phyloP scores from a whole-genome alignment of 2,113 vertebrate species.

The Pandion haliaetus region DNA sequence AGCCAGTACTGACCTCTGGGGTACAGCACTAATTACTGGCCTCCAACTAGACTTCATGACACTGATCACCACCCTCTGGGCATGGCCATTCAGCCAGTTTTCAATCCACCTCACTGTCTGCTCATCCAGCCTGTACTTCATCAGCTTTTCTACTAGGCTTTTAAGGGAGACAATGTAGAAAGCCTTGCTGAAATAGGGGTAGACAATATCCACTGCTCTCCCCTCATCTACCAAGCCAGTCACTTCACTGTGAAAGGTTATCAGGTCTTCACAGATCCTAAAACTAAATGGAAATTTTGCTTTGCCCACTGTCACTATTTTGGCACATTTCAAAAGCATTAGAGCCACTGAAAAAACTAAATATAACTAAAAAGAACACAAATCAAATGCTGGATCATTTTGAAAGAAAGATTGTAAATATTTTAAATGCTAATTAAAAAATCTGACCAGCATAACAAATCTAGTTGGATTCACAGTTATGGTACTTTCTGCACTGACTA shows the following conservation, averaged over 20 bases:
- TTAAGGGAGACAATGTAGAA: background rate
- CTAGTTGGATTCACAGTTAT: background rate
- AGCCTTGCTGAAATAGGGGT: background rate
- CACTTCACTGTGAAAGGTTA: background rate
- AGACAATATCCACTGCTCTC: background rate
- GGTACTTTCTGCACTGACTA: background rate
- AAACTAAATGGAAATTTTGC: background rate
- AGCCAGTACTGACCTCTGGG: background rate
- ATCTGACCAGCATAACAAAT: background rate
- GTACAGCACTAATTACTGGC: background rate
- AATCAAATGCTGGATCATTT: background rate
- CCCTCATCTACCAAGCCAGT: background rate
- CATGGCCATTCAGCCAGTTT: background rate
- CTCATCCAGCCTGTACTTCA: background rate
- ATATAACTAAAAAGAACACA: background rate
- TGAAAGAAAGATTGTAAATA: background rate
- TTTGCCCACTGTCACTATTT: background rate
- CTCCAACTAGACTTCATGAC: background rate
- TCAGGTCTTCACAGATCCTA: background rate
- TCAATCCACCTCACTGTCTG: background rate
- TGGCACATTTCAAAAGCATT: background rate
- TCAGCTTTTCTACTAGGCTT: background rate
- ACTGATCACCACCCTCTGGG: background rate
- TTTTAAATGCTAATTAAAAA: background rate
- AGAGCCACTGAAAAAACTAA: background rate